Evolutionary conservation across 2,113 vertebrate species (phyloP).

Genomic region (Jaculus jaculus): DNA sequence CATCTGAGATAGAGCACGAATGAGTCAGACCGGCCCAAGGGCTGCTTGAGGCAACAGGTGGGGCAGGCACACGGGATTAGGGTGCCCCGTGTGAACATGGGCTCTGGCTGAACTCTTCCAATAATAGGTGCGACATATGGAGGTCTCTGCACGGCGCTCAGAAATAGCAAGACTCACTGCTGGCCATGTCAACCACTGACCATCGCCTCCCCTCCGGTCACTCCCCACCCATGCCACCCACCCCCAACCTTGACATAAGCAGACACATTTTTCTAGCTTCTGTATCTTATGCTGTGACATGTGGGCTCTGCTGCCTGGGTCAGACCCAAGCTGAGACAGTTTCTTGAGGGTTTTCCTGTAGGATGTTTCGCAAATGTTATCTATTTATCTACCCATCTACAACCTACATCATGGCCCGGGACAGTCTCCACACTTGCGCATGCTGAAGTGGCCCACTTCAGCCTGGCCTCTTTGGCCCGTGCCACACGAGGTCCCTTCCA

Average conservation of each 20-base stretch:
- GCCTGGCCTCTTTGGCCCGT: background rate
- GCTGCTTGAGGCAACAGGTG: background rate
- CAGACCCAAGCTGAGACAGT: background rate
- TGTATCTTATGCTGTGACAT: background rate
- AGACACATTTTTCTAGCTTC: background rate
- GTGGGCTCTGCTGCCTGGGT: too few species aligned
- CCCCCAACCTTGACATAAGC: background rate
- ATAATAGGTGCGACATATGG: too few species aligned
- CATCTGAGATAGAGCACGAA: background rate
- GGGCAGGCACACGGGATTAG: accelerated
- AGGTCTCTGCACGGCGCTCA: background rate
- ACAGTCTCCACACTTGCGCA: background rate
- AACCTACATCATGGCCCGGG: too few species aligned
- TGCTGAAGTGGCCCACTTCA: background rate
- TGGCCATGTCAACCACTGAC: background rate
- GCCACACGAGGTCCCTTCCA: background rate
- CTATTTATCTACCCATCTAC: too few species aligned
- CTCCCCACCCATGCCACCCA: background rate
- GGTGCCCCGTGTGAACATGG: background rate
- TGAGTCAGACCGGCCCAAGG: background rate
- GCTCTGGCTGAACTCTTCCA: background rate
- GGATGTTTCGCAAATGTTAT: background rate
- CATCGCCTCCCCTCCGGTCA: background rate
- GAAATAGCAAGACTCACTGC: background rate
- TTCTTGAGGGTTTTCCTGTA: background rate